Evolutionary conservation across 2,113 vertebrate genomes (phyloP).

Genomic region (Alexandromys fortis): DNA sequence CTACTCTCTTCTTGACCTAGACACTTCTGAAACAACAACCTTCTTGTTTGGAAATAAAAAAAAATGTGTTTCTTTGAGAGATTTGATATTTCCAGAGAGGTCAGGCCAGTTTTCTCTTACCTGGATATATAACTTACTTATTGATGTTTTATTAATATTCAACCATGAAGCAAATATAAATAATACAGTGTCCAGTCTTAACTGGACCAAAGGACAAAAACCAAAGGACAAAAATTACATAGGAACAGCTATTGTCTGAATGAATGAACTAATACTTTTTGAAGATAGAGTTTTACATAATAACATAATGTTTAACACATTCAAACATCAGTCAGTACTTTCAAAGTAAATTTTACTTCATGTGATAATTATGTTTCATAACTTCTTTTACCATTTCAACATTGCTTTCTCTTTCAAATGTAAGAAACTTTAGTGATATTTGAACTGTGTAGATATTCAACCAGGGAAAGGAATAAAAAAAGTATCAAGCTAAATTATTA

Average conservation of each 20-base stretch:
- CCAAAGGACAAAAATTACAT: not conserved
- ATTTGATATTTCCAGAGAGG: slow-evolving; percentile 60
- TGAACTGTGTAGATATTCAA: not conserved
- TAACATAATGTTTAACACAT: not conserved
- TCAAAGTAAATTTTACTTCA: slow-evolving; percentile 40
- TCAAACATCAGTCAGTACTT: slow-evolving; percentile 50
- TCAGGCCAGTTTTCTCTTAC: slow-evolving; percentile 56
- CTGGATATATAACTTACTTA: slow-evolving; percentile 40
- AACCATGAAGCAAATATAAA: slow-evolving; percentile 56
- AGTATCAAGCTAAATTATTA: not conserved
- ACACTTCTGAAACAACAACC: slow-evolving; percentile 62
- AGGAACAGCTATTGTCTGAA: not conserved
- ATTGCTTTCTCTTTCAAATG: not conserved
- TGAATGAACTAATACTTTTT: slow-evolving; percentile 45
- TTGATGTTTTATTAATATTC: slow-evolving; percentile 63
- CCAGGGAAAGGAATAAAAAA: not conserved
- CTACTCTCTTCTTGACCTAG: slow-evolving; percentile 56
- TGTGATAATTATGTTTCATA: slow-evolving; percentile 8
- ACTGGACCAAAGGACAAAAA: not conserved
- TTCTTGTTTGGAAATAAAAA: slow-evolving; percentile 47
- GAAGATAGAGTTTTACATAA: not conserved
- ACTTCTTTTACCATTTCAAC: not conserved
- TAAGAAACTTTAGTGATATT: not conserved
- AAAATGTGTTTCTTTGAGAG: slow-evolving; percentile 46
- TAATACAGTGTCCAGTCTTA: slow-evolving; percentile 51